Base-by-base conservation (phyloP, 2,113 vertebrate species). In the Perca flavescens region DNA sequence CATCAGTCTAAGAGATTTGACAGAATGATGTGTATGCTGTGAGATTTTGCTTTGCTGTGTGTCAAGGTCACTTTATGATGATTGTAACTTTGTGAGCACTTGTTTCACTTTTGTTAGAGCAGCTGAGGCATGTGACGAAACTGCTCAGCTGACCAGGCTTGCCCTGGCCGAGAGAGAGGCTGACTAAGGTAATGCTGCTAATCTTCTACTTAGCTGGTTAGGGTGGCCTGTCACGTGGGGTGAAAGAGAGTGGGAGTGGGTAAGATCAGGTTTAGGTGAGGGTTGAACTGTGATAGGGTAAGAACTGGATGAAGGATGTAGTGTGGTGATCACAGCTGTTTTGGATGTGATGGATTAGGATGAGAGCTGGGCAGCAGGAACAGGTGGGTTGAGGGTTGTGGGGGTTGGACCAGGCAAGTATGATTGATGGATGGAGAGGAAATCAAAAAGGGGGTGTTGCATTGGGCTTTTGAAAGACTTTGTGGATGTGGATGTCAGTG, bases 161-260 rank as follows among this genome's bases (percentile, higher is more conserved):
- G 83, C 34, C 62, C 64, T 12, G 46, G 66, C 76, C 6, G 58
- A 77, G 70, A 88, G 80, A 79, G 54, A 28, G 72, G 74, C 79
- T 73, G 86, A 86, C 63, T 90, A 84, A 87, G 67, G 72, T 86
- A 91, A 91, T 85, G 82, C 89, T 91, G 88, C 86, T 94, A 93
- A 94, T 94, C 93, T 94, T 58, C 77, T 83, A 83, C 89, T 93
- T 93, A 93, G 87, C 86, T 86, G 79, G 86, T 91, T 86, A 81
- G 90, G 62, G 68, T 15, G 10, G 71, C 40, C 77, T 65, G 84
- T 93, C 91, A 93, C 85, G 46, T 90, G 85, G 80, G 67, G 14
- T 6, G 31, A 25, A 54, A 61, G n/a, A 67, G 54, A 61, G 67
- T 16, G 46, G 36, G 56, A 61, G 60, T 71, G 58, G 49, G 66